Evolutionary conservation across 2,888 invertebrate species (phyloP).

Genomic region (Agrochola lota): DNA sequence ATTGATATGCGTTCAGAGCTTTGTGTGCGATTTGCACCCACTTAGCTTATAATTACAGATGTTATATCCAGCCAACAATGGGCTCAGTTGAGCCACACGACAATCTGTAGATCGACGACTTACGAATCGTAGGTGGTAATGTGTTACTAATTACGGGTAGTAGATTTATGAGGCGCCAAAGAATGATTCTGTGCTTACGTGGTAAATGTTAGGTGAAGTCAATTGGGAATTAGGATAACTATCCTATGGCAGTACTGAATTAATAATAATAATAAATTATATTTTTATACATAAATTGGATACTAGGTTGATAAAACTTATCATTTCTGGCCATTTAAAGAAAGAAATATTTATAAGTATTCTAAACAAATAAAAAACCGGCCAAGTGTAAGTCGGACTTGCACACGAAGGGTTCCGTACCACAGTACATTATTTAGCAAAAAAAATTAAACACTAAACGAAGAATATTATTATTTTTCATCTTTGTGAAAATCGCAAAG

Average conservation of each 20-base stretch:
- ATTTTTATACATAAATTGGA: neutral
- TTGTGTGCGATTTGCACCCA: slow-evolving; percentile 54
- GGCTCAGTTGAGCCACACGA: slow-evolving; percentile 42
- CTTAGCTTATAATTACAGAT: slow-evolving; percentile 62
- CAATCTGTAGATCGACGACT: slow-evolving; percentile 52
- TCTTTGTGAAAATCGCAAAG: too few species aligned
- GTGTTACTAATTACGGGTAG: slow-evolving; percentile 31
- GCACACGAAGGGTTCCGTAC: too few species aligned
- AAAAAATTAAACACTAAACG: too few species aligned
- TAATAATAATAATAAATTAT: neutral
- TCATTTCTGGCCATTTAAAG: too few species aligned
- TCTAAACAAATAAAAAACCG: neutral
- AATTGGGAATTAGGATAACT: neutral
- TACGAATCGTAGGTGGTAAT: slow-evolving; percentile 34
- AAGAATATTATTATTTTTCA: too few species aligned
- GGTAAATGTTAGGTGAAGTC: slow-evolving; percentile 7
- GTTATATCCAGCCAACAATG: slow-evolving; percentile 54
- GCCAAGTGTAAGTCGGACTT: too few species aligned
- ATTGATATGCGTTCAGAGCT: slow-evolving; percentile 33
- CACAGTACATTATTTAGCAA: too few species aligned
- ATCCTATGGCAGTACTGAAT: neutral
- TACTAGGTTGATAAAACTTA: neutral
- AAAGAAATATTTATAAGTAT: neutral
- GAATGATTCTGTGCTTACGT: slow-evolving; percentile 2
- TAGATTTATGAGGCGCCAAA: slow-evolving; percentile 19